Evolutionary conservation across 64 coral and sea anemone genomes (phyloP).

Genomic region (Stichodactyla mertensii): DNA sequence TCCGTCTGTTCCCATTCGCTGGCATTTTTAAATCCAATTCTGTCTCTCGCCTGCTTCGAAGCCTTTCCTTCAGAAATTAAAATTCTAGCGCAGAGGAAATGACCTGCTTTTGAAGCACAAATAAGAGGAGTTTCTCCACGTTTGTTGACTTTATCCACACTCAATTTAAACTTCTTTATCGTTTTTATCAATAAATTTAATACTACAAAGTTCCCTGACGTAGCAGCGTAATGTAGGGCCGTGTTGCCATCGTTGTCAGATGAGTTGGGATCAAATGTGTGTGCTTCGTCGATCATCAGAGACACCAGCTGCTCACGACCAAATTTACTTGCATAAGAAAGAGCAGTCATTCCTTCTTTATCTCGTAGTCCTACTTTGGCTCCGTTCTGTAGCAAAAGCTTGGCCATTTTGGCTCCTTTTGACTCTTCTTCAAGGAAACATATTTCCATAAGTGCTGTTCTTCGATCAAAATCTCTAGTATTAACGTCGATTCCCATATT

Average conservation of each 20-base stretch:
- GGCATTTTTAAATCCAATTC: conserved; percentile 53
- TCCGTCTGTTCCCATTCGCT: conserved; percentile 53
- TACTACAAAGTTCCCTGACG: conserved; percentile 72
- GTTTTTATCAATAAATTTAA: conserved; percentile 60
- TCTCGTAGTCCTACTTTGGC: conserved; percentile 58
- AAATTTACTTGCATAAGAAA: conserved; percentile 53
- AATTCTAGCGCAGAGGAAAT: conserved; percentile 67
- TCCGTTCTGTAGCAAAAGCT: conserved; percentile 39
- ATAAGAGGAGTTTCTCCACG: conserved; percentile 73
- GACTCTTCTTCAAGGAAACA: conserved; percentile 73
- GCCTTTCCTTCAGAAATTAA: conserved; percentile 67
- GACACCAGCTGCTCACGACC: conserved; percentile 65
- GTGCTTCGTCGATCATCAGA: conserved; percentile 53
- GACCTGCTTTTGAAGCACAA: conserved; percentile 51
- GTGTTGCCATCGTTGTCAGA: conserved; percentile 61
- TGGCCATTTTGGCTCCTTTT: conserved; percentile 52
- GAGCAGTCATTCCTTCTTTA: conserved; percentile 46
- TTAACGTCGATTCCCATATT: conserved; percentile 64
- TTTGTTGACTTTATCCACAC: conserved; percentile 52
- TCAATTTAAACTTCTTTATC: conserved; percentile 64
- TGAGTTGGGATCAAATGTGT: conserved; percentile 57
- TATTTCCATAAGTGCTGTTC: conserved; percentile 66
- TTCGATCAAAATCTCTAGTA: conserved; percentile 26
- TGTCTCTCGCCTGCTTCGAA: conserved; percentile 51
- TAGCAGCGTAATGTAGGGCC: conserved; percentile 52